phyloP scores from a whole-genome alignment of 2,888 invertebrate species.

The Agonum fuliginosum region DNA sequence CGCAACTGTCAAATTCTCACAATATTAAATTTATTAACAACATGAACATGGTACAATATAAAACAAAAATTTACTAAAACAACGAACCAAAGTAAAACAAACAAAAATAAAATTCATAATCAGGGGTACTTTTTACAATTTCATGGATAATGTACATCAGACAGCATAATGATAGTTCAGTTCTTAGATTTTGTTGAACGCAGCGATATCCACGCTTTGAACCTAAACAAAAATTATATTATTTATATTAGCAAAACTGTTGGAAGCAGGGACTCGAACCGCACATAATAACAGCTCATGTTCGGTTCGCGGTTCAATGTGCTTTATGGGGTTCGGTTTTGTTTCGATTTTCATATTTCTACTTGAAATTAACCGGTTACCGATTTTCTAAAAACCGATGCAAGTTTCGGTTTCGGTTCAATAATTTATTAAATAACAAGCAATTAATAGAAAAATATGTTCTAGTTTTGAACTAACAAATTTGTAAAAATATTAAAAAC shows the following conservation, averaged over 20 bases:
- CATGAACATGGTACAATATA: constrained; percentile 10
- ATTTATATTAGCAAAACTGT: not conserved
- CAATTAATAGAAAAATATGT: too few species aligned
- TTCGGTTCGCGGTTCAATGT: too few species aligned
- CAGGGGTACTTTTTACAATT: constrained; percentile 9
- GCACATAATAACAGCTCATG: too few species aligned
- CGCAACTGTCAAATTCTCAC: constrained; percentile 44
- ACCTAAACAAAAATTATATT: constrained; percentile 73
- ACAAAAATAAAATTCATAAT: constrained; percentile 24
- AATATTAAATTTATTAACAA: constrained; percentile 14
- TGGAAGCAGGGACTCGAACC: too few species aligned
- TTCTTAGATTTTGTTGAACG: constrained; percentile 93
- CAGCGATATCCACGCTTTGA: constrained; percentile 95
- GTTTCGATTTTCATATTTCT: too few species aligned
- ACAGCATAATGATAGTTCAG: not conserved
- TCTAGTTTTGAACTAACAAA: too few species aligned
- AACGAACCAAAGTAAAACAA: constrained; percentile 3
- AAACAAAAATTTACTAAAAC: not conserved
- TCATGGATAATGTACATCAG: constrained; percentile 14
- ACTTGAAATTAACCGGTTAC: too few species aligned
- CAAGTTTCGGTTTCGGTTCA: too few species aligned
- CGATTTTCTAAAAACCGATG: too few species aligned
- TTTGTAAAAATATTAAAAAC: constrained; percentile 49
- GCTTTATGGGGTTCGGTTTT: too few species aligned
- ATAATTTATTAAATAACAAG: too few species aligned